Evolutionary conservation across 2,113 vertebrate genomes (phyloP), one percentile per base, ranked within the genome.

Genomic region (Podarcis cretensis): DNA sequence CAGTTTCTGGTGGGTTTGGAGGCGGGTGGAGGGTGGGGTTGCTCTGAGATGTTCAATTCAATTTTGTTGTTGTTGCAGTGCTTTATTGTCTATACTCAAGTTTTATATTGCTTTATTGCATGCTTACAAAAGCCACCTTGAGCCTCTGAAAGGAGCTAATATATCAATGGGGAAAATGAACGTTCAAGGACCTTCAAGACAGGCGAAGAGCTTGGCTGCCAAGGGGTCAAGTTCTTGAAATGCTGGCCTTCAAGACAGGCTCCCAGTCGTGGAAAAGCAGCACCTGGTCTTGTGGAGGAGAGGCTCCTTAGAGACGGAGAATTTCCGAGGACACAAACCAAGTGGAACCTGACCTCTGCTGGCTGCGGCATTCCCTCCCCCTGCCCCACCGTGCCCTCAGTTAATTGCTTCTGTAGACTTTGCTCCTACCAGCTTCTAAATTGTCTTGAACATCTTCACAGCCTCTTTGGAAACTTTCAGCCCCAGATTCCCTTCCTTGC

Each of bases 281-380:
- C 18, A 18, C 59, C 16, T 63, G 18, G 59, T 9, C 59, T 63
- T 63, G 14, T 63, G 59, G 59, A 4, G 16, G 16, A 4, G 59
- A 20, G 59, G 5, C 59, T 63, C 59, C 16, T 20, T 20, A 5
- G 59, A 14, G 30, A 5, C 5, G 1, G 4, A 6, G 8, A 18
- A 35, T 18, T 74, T 13, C 57, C 18, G 16, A 32, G 30, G 79
- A 21, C n/a, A 21, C 14, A 21, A 27, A 13, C 3, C 6, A 54
- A n/a, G 30, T n/a, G 7, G 27, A 43, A n/a, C 40, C 66, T 66
- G 68, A 2, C 1, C 4, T 65, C 23, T 0, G 9, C 9, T 37
- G 65, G 23, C 0, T 0, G 25, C 18, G 30, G 3, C 37, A 8
- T 21, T 83, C 66, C 23, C n/a, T 4, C 32, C 13, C 48, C 9